Evolutionary conservation across 2,113 vertebrate species (phyloP).

Genomic region (Theropithecus gelada): DNA sequence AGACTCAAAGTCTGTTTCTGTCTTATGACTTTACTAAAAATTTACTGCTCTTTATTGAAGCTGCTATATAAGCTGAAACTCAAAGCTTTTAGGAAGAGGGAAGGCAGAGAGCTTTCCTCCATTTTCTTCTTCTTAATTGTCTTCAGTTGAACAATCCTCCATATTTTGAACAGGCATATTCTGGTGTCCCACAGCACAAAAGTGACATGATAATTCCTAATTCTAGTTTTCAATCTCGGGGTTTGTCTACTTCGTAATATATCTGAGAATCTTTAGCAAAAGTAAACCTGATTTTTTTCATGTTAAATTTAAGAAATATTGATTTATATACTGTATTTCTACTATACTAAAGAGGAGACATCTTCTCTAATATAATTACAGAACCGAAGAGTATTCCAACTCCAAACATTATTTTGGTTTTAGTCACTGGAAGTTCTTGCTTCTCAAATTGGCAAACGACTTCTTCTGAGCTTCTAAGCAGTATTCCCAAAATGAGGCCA

Average conservation of each 20-base stretch:
- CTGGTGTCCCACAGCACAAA: background rate
- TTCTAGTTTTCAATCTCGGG: background rate
- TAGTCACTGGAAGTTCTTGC: background rate
- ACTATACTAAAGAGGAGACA: background rate
- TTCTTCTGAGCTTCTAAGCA: background rate
- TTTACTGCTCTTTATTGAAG: background rate
- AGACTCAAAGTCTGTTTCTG: background rate
- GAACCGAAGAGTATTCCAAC: background rate
- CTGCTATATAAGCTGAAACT: background rate
- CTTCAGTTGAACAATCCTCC: background rate
- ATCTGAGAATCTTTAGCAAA: conserved; percentile 22
- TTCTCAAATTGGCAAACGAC: background rate
- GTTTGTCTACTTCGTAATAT: background rate
- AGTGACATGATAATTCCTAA: background rate
- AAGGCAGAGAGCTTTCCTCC: background rate
- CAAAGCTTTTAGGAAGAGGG: background rate
- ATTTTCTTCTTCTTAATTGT: background rate
- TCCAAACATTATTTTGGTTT: background rate
- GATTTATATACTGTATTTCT: conserved; percentile 9
- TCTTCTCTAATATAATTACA: background rate
- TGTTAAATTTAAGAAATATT: conserved; percentile 22
- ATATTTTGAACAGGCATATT: background rate
- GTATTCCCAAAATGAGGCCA: background rate
- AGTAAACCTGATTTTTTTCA: conserved; percentile 29
- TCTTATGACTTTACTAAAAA: background rate